Evolutionary conservation across 2,797 vertebrate genomes (phyloP).

Genomic region (Jordanella pulchra): DNA sequence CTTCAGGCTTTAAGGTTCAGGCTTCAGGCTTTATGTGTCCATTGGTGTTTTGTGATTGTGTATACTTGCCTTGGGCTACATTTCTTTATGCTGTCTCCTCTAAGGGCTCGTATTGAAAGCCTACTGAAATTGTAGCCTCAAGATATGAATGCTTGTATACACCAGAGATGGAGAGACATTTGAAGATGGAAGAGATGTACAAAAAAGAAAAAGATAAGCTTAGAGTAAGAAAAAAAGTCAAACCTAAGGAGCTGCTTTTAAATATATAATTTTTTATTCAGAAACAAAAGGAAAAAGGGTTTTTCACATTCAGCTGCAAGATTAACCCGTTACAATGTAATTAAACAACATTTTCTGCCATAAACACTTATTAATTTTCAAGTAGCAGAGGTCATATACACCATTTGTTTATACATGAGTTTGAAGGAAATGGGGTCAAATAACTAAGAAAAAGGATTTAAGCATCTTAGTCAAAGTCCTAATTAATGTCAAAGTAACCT

Average conservation of each 20-base stretch:
- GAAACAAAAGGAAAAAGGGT: not conserved
- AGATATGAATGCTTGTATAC: constrained; percentile 68
- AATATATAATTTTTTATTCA: not conserved
- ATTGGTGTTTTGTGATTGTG: constrained; percentile 13
- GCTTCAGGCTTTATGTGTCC: constrained; percentile 9
- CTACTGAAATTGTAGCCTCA: constrained; percentile 64
- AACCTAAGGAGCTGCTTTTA: not conserved
- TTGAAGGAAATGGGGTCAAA: not conserved
- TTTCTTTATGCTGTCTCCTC: constrained; percentile 56
- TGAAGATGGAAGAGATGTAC: constrained; percentile 17
- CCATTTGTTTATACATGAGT: not conserved
- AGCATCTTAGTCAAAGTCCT: not conserved
- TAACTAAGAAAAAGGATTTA: not conserved
- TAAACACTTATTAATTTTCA: not conserved
- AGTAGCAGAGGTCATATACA: not conserved
- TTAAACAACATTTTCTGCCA: not conserved
- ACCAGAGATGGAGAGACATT: constrained; percentile 28
- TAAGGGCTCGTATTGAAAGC: constrained; percentile 59
- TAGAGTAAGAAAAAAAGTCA: constrained; percentile 18
- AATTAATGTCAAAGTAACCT: not conserved
- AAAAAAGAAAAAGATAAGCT: constrained; percentile 15
- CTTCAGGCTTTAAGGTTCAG: constrained; percentile 13
- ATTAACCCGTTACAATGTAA: not conserved
- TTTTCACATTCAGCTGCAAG: not conserved
- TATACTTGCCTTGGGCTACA: constrained; percentile 27